These are phyloP conservation scores for Chiroxiphia lanceolata DNA, from an alignment of 2,797 vertebrate genomes.

Conservation along the genomic window DNA sequence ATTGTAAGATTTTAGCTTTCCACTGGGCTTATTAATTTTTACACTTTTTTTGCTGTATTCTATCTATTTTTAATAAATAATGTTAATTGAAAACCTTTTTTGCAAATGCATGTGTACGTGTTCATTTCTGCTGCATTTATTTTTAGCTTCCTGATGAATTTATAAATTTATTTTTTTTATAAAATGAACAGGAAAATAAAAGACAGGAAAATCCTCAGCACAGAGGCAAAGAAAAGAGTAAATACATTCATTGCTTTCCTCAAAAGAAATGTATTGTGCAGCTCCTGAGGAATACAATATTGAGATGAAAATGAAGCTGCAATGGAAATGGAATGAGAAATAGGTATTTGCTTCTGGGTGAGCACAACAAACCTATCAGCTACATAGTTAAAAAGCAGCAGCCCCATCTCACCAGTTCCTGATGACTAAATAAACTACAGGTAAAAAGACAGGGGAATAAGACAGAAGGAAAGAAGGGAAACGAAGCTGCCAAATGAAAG, in stretches of 20 bases:
- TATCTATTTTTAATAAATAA: neutral
- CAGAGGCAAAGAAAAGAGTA: slow-evolving; percentile 51
- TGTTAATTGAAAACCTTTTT: neutral
- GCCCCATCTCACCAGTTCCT: slow-evolving; percentile 38
- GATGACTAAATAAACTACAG: slow-evolving; percentile 73
- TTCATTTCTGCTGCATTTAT: neutral
- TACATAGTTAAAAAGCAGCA: slow-evolving; percentile 48
- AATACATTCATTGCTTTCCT: slow-evolving; percentile 72
- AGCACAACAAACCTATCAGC: slow-evolving; percentile 59
- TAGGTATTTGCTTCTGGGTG: slow-evolving; percentile 64
- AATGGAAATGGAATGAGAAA: slow-evolving; percentile 74
- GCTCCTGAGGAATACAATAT: slow-evolving; percentile 66
- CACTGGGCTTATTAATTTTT: neutral
- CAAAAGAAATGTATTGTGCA: slow-evolving; percentile 57
- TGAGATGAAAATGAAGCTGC: slow-evolving; percentile 69
- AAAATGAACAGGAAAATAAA: neutral
- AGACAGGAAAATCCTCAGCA: slow-evolving; percentile 24
- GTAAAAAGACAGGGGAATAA: slow-evolving; percentile 63
- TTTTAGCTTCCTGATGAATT: slow-evolving; percentile 28
- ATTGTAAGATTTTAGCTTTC: slow-evolving; percentile 3
- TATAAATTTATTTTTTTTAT: neutral
- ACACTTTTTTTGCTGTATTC: neutral
- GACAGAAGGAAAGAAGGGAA: slow-evolving; percentile 61
- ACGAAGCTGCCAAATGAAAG: slow-evolving; percentile 74
- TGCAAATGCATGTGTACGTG: neutral